phyloP scores from a whole-genome alignment of 2,888 invertebrate species.

The Capitulum mitella region DNA sequence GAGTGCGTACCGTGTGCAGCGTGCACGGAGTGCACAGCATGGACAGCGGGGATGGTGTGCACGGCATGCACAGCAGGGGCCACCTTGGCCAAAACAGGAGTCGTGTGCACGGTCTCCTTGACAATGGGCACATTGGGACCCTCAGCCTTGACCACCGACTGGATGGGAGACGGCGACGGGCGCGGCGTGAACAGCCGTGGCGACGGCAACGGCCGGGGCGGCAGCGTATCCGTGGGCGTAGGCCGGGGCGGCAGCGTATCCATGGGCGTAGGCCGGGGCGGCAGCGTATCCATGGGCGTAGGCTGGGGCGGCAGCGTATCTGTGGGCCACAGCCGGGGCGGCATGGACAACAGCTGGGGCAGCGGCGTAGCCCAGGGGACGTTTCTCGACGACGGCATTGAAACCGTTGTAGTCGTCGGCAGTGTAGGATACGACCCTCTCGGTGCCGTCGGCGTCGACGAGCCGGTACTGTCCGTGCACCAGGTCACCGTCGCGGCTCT shows the following conservation, averaged over 20 bases:
- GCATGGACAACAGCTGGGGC: too few species aligned
- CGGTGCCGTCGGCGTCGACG: conserved; percentile 27
- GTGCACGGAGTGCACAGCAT: not conserved
- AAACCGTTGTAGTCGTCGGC: too few species aligned
- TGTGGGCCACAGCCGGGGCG: too few species aligned
- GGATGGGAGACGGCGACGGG: not conserved
- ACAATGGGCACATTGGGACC: not conserved
- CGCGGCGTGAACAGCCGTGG: not conserved
- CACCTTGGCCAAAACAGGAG: not conserved
- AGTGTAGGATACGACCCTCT: conserved; percentile 34
- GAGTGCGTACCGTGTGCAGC: too few species aligned
- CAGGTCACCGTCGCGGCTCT: too few species aligned
- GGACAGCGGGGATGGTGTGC: too few species aligned
- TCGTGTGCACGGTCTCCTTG: not conserved
- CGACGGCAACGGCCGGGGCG: conserved; percentile 19
- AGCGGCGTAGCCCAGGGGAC: conserved; percentile 36
- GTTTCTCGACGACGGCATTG: too few species aligned
- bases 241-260: conserved; percentile 25
- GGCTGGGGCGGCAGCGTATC: conserved; percentile 30
- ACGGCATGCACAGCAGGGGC: not conserved
- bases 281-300: conserved; percentile 19
- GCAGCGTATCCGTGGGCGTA: too few species aligned
- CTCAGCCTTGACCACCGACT: conserved; percentile 13
- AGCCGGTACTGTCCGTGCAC: conserved; percentile 26
- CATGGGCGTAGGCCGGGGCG: not conserved